Evolutionary conservation across 1,140 invertebrate genomes (phyloP).

Genomic region (Tetramorium alpestre): DNA sequence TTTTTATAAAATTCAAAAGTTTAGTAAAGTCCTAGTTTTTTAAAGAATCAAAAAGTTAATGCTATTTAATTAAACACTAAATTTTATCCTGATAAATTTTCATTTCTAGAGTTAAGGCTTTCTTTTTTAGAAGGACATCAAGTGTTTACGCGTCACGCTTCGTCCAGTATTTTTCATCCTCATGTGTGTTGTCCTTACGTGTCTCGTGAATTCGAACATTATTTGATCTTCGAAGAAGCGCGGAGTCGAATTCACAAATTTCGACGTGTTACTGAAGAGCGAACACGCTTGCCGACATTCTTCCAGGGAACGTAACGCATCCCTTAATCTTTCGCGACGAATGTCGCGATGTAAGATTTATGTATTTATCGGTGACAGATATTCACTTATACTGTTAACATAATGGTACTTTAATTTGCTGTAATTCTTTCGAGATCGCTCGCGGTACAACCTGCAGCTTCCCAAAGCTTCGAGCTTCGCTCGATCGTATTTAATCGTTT

Average conservation of each 20-base stretch:
- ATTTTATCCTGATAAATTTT: too few species aligned
- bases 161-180: neutral
- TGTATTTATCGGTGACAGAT: neutral
- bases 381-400: neutral
- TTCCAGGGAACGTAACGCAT: neutral
- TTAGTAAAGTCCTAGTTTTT: too few species aligned
- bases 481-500: conserved; percentile 23
- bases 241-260: neutral
- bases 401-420: neutral
- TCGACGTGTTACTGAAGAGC: neutral
- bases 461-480: neutral
- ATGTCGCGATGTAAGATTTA: neutral
- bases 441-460: neutral
- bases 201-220: neutral
- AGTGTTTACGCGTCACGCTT: neutral
- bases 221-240: neutral
- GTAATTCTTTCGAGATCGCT: neutral
- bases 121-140: too few species aligned
- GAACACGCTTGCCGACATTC: neutral
- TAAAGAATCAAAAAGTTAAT: too few species aligned
- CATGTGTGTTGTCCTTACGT: neutral
- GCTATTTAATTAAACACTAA: too few species aligned
- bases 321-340: neutral
- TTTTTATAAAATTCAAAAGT: too few species aligned
- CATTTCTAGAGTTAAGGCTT: too few species aligned